Base-by-base conservation (phyloP, 2,797 vertebrate species). In the Chiroxiphia lanceolata region DNA sequence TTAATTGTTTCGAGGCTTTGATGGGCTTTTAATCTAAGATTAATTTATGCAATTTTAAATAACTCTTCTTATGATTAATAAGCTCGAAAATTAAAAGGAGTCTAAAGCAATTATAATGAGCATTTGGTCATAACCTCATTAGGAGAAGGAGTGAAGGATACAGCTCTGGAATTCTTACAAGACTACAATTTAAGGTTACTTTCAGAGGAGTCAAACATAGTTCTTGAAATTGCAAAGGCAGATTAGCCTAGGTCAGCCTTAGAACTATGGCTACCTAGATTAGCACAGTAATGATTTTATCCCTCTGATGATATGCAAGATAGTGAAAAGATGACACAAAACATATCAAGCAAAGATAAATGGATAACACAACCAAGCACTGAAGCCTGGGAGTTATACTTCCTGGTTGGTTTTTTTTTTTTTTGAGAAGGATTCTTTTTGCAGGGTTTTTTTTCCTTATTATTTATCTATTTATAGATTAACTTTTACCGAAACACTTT, bases 31-130 rank as follows among this genome's bases (percentile, higher is more conserved):
- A 99, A 99, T 99, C 98, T 98, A 99, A 99, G 99, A 99, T 99
- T 99, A 99, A 99, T 99, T 99, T 99, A 99, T 99, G 99, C 98
- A 98, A 98, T 99, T 99, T 99, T 99, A 99, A 99, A 99, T 99
- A 99, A 99, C 99, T 99, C 98, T 99, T 99, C 98, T 98, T 99
- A 99, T 99, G 99, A 99, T 99, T 99, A 99, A 99, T 99, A 99
- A 98, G 98, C 99, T 99, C 98, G 98, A 99, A 99, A 99, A 99
- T 99, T 99, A 99, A 99, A 99, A 99, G 98, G 98, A 99, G 98
- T 99, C 99, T 98, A 98, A 99, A 99, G 99, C 99, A 99, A 99
- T 99, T 99, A 99, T 99, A 99, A 99, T 98, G 98, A 98, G 99
- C 98, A 98, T 98, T 98, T 99, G 99, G 99, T 99, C 99, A 98